A percentile compares a stretch with the other conserved stretches of the same genome.
These are phyloP conservation scores for rabbit (Oryctolagus cuniculus) DNA, from an alignment of 2,113 vertebrate species.

Conservation along the genomic window mOryCun1.1 NC_091442.1:114117501-114118000, in stretches of 20 bases:
- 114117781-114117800: background rate
- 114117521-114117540: background rate
- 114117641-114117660: background rate
- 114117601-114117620: background rate
- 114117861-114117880: background rate
- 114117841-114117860: too few species aligned
- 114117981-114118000: background rate
- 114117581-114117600: background rate
- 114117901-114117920: background rate
- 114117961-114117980: conserved; percentile 41
- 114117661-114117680: background rate
- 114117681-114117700: too few species aligned
- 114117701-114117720: background rate
- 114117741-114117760: background rate
- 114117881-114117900: background rate
- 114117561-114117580: background rate
- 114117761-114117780: background rate
- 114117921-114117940: background rate
- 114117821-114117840: too few species aligned
- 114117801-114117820: background rate
- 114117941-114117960: background rate
- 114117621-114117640: too few species aligned
- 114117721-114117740: background rate
- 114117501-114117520: background rate
- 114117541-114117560: background rate